Evolutionary conservation across 2,888 invertebrate genomes (phyloP).

Genomic region (Chaetoderma sp.): DNA sequence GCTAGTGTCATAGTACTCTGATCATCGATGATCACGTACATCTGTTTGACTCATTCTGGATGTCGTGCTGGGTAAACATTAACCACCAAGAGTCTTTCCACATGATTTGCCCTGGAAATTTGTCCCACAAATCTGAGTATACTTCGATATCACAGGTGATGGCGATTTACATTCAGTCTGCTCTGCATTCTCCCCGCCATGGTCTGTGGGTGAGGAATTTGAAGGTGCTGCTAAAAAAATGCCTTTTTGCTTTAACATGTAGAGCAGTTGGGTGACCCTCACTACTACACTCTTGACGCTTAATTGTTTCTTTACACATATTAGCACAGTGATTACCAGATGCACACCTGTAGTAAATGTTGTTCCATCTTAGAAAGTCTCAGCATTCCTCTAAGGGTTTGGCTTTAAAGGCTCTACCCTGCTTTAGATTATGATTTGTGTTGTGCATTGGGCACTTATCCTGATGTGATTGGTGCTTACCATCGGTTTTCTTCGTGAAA

Average conservation of each 20-base stretch:
- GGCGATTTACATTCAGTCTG: conserved; percentile 10
- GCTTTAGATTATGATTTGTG: conserved; percentile 16
- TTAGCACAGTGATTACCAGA: neutral
- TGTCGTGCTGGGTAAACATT: conserved; percentile 23
- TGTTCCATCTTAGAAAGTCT: conserved; percentile 18
- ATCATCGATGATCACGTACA: conserved; percentile 36
- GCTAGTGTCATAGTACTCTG: conserved; percentile 37
- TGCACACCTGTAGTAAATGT: conserved; percentile 25
- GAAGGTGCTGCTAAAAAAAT: neutral
- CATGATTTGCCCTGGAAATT: conserved; percentile 33
- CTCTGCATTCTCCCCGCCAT: neutral
- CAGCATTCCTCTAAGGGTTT: conserved; percentile 18
- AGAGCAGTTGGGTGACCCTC: conserved; percentile 3
- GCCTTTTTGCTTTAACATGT: no score
- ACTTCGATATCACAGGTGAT: conserved; percentile 9
- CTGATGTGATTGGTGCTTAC: no score
- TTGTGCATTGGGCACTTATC: conserved; percentile 18
- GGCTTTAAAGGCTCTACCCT: conserved; percentile 18
- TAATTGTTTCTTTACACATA: neutral
- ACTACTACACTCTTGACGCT: conserved; percentile 3
- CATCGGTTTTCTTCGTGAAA: no score
- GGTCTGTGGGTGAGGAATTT: neutral
- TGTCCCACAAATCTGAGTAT: conserved; percentile 27
- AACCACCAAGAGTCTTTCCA: conserved; percentile 32
- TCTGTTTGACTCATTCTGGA: conserved; percentile 6